Percentiles rank a stretch among this genome's conserved stretches.
phyloP scores from a whole-genome alignment of 2,797 vertebrate species.

The Ceryle rudis region DNA sequence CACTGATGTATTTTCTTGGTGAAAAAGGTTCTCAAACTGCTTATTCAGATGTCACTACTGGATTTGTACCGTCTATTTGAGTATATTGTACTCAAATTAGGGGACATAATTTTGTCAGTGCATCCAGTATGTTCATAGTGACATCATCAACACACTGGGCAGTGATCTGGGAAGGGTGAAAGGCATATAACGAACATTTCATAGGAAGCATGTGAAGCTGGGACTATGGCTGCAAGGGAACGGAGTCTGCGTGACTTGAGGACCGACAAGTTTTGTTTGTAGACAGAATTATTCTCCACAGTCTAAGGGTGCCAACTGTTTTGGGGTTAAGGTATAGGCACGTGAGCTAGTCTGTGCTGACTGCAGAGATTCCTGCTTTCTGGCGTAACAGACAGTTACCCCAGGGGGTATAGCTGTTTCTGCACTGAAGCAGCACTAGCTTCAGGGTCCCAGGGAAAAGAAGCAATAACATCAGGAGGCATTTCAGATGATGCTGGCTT shows the following conservation, averaged over 20 bases:
- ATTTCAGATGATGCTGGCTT: not conserved
- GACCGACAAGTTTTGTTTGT: not conserved
- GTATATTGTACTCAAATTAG: not conserved
- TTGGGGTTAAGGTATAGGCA: not conserved
- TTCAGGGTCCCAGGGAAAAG: not conserved
- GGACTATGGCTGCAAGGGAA: not conserved
- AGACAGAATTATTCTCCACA: not conserved
- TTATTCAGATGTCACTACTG: not conserved
- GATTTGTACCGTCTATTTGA: not conserved
- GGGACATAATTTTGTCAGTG: not conserved
- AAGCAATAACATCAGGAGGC: not conserved
- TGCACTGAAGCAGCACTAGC: not conserved
- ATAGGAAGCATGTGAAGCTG: not conserved
- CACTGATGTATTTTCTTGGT: not conserved
- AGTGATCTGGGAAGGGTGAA: not conserved
- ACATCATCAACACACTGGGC: not conserved
- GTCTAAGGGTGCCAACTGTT: not conserved
- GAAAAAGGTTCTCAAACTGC: not conserved
- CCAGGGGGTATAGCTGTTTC: not conserved
- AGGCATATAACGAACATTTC: not conserved
- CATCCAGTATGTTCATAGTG: not conserved
- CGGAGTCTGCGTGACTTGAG: rapidly evolving
- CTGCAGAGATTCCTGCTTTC: not conserved
- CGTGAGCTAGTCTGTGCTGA: not conserved
- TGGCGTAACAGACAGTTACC: not conserved